Conservation (phyloP, 1,140 invertebrate species). For the Dreissena rostriformis region DNA sequence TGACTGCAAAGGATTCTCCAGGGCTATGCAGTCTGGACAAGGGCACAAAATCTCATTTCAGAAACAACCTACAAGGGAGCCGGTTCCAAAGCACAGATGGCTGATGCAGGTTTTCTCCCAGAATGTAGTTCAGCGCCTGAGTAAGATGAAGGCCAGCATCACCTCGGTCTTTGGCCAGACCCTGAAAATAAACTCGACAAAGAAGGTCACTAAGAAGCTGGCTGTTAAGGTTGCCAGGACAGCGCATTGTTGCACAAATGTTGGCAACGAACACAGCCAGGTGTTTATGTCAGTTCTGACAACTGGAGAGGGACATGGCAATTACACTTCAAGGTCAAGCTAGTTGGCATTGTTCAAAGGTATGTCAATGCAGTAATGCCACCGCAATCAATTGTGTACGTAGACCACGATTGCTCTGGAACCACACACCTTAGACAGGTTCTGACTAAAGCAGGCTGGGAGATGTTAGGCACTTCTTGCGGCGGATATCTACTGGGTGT, state of each 20-base stretch:
- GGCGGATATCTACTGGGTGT: slow-evolving; percentile 47
- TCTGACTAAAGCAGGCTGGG: slow-evolving; percentile 40
- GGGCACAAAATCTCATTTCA: too few relatives aligned
- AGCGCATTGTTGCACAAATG: background rate
- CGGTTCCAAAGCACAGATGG: slow-evolving; percentile 51
- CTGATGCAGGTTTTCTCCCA: slow-evolving; percentile 43
- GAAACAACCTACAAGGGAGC: slow-evolving; percentile 44
- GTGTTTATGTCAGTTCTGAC: slow-evolving; percentile 60
- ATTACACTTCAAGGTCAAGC: slow-evolving; percentile 11
- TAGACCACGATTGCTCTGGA: slow-evolving; percentile 10
- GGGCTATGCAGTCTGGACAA: background rate
- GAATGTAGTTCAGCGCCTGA: slow-evolving; percentile 54
- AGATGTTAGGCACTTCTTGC: slow-evolving; percentile 68
- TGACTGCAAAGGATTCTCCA: slow-evolving; percentile 17
- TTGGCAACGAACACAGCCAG: slow-evolving; percentile 51
- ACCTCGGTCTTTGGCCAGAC: slow-evolving; percentile 64
- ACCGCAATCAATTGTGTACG: background rate
- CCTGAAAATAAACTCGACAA: slow-evolving; percentile 67
- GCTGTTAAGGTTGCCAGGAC: slow-evolving; percentile 13
- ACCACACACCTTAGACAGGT: background rate
- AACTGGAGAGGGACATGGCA: slow-evolving; percentile 25
- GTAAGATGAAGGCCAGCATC: slow-evolving; percentile 58
- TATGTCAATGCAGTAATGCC: background rate
- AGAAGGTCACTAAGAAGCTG: slow-evolving; percentile 37
- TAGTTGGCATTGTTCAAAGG: slow-evolving; percentile 15